Evolutionary conservation across 2,888 invertebrate genomes (phyloP).

Genomic region (Polietes domitor): DNA sequence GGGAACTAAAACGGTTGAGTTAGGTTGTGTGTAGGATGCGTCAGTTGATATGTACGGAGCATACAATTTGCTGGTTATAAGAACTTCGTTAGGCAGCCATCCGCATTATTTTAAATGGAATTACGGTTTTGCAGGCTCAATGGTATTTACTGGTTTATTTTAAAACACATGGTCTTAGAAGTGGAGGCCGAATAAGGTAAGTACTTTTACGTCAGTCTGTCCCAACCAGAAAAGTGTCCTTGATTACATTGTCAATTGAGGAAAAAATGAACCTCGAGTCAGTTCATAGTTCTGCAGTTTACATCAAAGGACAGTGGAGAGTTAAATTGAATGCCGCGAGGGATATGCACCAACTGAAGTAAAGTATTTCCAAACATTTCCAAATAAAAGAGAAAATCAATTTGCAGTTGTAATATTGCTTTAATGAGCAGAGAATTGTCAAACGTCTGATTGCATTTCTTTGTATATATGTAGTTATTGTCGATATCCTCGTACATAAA

Average conservation of each 20-base stretch:
- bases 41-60: neutral
- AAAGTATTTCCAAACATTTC: conserved; percentile 10
- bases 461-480: too few species aligned
- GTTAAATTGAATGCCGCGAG: neutral
- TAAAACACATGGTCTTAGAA: neutral
- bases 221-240: conserved; percentile 55
- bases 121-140: neutral
- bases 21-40: neutral
- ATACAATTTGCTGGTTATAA: neutral
- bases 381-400: neutral
- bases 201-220: conserved; percentile 48
- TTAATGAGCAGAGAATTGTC: neutral
- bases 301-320: neutral
- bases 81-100: neutral
- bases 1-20: too few species aligned
- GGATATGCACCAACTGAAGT: neutral
- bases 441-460: neutral
- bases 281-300: conserved; percentile 7
- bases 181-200: conserved; percentile 10
- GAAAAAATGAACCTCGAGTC: conserved; percentile 29
- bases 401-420: neutral
- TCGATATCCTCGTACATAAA: too few species aligned
- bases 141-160: neutral
- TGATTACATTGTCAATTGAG: conserved; percentile 58
- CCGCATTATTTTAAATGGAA: neutral